Evolutionary conservation across 2,113 vertebrate species (phyloP).

Genomic region (Silurus asotus): DNA sequence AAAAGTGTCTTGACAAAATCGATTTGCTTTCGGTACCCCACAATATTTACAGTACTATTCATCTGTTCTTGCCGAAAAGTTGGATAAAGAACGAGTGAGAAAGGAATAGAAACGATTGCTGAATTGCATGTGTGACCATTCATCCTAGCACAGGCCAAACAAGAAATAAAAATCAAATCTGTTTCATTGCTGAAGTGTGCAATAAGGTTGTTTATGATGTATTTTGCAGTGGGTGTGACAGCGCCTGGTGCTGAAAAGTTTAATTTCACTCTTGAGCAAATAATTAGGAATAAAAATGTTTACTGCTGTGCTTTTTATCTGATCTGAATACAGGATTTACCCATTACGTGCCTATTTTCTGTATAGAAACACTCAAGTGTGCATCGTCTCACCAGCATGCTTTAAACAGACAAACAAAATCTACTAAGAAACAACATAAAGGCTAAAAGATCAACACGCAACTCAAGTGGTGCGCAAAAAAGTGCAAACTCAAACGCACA

Average conservation of each 20-base stretch:
- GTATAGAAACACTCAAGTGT: not conserved
- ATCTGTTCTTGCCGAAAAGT: constrained; percentile 2
- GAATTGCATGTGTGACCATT: not conserved
- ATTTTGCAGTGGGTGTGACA: not conserved
- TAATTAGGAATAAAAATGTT: not conserved
- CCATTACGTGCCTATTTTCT: not conserved
- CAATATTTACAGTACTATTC: constrained; percentile 15
- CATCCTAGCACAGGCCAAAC: not conserved
- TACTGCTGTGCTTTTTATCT: not conserved
- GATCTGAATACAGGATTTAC: not conserved
- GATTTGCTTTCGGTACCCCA: constrained; percentile 37
- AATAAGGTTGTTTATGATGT: not conserved
- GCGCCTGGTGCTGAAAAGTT: not conserved
- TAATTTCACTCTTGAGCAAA: not conserved
- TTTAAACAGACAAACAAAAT: constrained; percentile 6
- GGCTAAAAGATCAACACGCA: constrained; percentile 19
- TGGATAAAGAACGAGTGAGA: not conserved
- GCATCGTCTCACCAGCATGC: constrained; percentile 14
- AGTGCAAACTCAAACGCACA: constrained; percentile 14
- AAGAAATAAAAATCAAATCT: not conserved
- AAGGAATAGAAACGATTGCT: not conserved
- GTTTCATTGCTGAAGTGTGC: not conserved
- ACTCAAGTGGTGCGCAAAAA: constrained; percentile 19
- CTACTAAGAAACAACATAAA: not conserved
- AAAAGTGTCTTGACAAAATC: constrained; percentile 44